These are phyloP conservation scores for Corythucha ciliata DNA, from an alignment of 2,888 invertebrate species.

Conservation along the genomic window DNA sequence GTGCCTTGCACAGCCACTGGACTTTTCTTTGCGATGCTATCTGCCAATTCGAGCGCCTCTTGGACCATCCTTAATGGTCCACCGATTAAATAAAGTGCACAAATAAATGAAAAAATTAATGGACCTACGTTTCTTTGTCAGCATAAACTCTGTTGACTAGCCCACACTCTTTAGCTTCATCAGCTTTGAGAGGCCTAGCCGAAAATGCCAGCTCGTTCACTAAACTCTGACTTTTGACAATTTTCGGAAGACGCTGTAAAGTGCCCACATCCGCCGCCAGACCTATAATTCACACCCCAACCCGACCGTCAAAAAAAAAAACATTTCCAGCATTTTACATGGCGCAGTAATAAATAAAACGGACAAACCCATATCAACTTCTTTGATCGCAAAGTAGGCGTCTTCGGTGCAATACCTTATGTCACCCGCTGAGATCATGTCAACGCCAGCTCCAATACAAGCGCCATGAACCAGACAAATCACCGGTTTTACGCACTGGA, in stretches of 20 bases:
- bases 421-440: conserved; percentile 81
- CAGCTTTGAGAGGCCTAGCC: conserved; percentile 65
- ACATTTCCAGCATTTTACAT: background rate
- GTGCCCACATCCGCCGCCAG: conserved; percentile 94
- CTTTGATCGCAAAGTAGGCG: conserved; percentile 87
- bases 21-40: conserved; percentile 73
- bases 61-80: conserved; percentile 52
- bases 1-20: conserved; percentile 91
- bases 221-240: conserved; percentile 77
- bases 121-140: conserved; percentile 53
- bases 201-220: conserved; percentile 82
- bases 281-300: conserved; percentile 48
- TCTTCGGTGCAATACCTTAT: conserved; percentile 84
- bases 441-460: conserved; percentile 87
- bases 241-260: conserved; percentile 83
- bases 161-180: conserved; percentile 73
- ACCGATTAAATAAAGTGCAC: too few species aligned
- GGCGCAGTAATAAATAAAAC: background rate
- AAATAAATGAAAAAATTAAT: background rate
- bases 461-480: conserved; percentile 76
- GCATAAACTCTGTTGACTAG: conserved; percentile 69
- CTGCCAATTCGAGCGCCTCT: conserved; percentile 64
- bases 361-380: conserved; percentile 47
- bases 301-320: background rate
- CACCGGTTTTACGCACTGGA: conserved; percentile 78